Conservation (phyloP, 2,797 vertebrate genomes). For the Serranus cabrilla region DNA sequence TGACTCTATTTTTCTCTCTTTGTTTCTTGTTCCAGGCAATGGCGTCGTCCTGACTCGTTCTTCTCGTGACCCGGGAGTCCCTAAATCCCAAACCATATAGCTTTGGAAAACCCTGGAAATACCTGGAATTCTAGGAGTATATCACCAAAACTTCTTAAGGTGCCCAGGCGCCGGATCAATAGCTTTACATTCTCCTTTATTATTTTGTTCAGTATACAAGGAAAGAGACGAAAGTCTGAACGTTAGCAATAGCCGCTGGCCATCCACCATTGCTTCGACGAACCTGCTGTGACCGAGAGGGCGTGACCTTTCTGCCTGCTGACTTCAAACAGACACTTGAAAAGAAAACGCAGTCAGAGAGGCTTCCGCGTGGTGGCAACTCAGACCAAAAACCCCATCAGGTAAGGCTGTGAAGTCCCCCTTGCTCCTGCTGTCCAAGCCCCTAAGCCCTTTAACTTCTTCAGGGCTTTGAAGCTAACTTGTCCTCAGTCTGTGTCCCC, state of each 20-base stretch:
- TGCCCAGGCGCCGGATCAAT: conserved; percentile 83
- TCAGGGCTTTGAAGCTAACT: conserved; percentile 80
- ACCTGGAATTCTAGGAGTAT: conserved; percentile 87
- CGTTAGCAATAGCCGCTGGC: conserved; percentile 76
- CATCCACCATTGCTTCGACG: conserved; percentile 67
- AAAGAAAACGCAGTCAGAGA: conserved; percentile 82
- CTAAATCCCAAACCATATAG: conserved; percentile 82
- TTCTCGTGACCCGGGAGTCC: conserved; percentile 80
- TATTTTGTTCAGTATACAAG: conserved; percentile 74
- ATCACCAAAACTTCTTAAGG: conserved; percentile 79
- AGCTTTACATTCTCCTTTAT: conserved; percentile 83
- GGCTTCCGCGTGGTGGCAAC: conserved; percentile 79
- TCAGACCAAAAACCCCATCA: conserved; percentile 86
- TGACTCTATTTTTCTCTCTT: conserved; percentile 55
- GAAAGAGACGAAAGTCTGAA: conserved; percentile 76
- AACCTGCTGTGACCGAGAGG: conserved; percentile 84
- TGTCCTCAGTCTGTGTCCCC: conserved; percentile 59
- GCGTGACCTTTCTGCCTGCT: conserved; percentile 84
- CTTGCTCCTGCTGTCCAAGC: conserved; percentile 80
- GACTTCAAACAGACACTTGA: conserved; percentile 88
- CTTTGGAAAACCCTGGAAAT: conserved; percentile 87
- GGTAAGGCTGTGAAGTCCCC: conserved; percentile 88
- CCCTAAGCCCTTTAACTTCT: conserved; percentile 80
- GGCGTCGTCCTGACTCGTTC: conserved; percentile 67
- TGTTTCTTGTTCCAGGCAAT: conserved; percentile 77